phyloP scores from a whole-genome alignment of 2,888 invertebrate genomes.

The Caenorhabditis virilis region DNA sequence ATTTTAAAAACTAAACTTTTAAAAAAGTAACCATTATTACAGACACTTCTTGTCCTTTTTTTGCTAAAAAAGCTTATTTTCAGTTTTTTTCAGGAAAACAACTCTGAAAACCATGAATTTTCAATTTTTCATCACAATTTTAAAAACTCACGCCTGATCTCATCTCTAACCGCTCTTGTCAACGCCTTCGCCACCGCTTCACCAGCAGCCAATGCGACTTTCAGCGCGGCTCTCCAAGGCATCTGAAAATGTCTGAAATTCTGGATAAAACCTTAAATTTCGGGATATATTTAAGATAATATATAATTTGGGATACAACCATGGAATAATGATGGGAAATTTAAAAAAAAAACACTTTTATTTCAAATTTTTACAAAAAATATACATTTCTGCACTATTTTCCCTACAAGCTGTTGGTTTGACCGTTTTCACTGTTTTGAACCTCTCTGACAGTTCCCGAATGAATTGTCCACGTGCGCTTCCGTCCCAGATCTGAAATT shows the following conservation, averaged over 20 bases:
- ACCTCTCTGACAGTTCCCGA: conserved; percentile 49
- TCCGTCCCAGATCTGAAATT: conserved; percentile 68
- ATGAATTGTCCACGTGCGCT: conserved; percentile 44
- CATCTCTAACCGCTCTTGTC: conserved; percentile 60
- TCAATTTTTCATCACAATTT: too few relatives aligned
- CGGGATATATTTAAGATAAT: conserved; percentile 1
- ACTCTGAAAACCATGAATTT: too few relatives aligned
- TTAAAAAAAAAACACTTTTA: conserved; percentile 5
- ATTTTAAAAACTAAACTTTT: too few relatives aligned
- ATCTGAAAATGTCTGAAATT: conserved; percentile 13
- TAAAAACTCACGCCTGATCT: conserved; percentile 57
- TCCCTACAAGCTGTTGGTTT: conserved; percentile 67
- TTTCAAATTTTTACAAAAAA: conserved; percentile 41
- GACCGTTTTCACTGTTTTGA: conserved; percentile 52
- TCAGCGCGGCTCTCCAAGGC: conserved; percentile 47
- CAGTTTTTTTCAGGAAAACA: not conserved
- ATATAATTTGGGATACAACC: not conserved
- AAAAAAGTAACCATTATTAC: too few relatives aligned
- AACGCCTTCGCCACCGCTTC: conserved; percentile 66
- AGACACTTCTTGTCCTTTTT: too few relatives aligned
- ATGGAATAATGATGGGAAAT: not conserved
- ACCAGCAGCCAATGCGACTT: conserved; percentile 59
- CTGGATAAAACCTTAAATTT: not conserved
- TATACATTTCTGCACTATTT: conserved; percentile 65
- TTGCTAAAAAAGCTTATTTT: too few relatives aligned